Conservation (phyloP, 2,113 vertebrate species). For the Neolamprologus longior region DNA sequence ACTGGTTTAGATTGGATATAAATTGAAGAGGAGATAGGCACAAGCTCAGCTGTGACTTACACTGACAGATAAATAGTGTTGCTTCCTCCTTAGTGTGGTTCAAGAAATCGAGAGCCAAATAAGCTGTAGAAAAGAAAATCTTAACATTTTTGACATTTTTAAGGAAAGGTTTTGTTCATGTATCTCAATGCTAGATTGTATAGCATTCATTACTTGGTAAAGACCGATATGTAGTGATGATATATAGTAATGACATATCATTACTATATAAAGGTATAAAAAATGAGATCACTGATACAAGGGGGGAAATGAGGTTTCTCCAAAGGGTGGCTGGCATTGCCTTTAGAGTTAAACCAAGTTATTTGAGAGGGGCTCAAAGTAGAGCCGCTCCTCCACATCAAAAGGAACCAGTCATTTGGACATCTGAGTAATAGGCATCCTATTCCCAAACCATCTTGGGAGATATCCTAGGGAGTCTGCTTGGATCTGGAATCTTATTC, state of each 20-base stretch:
- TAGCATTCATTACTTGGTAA: neutral
- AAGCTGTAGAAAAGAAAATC: neutral
- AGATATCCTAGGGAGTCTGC: neutral
- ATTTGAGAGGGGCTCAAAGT: neutral
- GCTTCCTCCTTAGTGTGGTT: neutral
- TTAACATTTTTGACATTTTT: neutral
- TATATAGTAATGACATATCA: neutral
- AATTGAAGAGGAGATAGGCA: neutral
- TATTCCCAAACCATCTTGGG: neutral
- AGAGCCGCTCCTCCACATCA: neutral
- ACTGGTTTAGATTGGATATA: neutral
- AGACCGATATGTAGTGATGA: accelerated
- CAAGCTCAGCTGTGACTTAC: neutral
- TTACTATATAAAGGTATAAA: neutral
- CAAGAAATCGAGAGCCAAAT: accelerated
- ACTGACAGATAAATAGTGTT: neutral
- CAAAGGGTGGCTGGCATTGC: neutral
- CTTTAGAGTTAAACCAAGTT: neutral
- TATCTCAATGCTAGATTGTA: accelerated
- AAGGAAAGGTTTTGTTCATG: neutral
- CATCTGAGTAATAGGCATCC: neutral
- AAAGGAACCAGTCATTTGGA: neutral
- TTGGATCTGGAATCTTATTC: neutral
- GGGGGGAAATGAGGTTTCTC: accelerated
- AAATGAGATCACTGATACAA: neutral